Evolutionary conservation across 2,797 vertebrate species (phyloP).

Genomic region (Tangara arthus): DNA sequence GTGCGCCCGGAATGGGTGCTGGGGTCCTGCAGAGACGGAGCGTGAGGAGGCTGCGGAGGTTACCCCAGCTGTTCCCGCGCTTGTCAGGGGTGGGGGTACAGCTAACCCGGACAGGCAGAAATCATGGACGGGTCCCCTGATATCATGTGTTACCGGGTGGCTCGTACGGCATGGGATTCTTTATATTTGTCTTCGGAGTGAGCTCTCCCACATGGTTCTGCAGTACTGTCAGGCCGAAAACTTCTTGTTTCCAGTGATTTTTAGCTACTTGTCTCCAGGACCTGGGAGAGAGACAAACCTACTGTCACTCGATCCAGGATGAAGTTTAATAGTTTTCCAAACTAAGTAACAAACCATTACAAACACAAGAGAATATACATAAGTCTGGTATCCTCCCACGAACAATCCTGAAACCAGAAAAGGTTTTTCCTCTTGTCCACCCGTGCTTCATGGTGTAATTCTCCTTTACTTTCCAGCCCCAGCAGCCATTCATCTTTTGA

Average conservation of each 20-base stretch:
- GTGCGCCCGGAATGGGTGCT: background rate
- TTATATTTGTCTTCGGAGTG: background rate
- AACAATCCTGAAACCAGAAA: background rate
- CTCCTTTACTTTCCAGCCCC: background rate
- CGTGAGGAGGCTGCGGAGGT: fast-evolving
- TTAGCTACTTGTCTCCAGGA: background rate
- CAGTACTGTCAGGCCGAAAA: background rate
- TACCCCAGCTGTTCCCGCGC: fast-evolving
- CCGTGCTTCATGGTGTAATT: background rate
- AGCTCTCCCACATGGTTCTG: background rate
- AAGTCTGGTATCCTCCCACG: background rate
- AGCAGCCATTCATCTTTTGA: background rate
- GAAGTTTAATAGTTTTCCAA: background rate
- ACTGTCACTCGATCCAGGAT: background rate
- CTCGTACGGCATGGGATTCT: background rate
- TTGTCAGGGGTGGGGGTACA: background rate
- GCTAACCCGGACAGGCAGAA: background rate
- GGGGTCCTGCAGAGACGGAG: background rate
- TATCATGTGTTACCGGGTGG: fast-evolving
- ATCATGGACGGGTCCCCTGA: background rate
- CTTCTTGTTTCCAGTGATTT: background rate
- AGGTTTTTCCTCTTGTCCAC: background rate
- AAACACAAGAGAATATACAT: background rate
- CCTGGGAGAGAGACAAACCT: slow-evolving; percentile 3
- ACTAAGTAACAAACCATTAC: background rate